Evolutionary conservation across 2,113 vertebrate genomes (phyloP).

Genomic region (Oreocharis arfaki): DNA sequence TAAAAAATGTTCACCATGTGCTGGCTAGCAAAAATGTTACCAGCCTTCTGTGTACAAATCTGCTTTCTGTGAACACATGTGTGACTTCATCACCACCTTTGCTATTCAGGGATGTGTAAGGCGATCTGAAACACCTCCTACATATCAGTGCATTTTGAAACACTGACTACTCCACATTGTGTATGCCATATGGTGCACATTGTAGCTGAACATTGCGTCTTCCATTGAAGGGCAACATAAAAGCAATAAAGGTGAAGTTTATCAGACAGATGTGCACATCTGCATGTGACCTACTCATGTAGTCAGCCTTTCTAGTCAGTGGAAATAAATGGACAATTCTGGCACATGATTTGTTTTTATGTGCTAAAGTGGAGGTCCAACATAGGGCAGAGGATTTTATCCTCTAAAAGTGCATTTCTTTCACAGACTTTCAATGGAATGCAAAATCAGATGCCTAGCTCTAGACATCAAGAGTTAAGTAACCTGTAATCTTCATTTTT

Average conservation of each 20-base stretch:
- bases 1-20: not conserved
- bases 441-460: not conserved
- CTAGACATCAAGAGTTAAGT: not conserved
- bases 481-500: not conserved
- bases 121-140: not conserved
- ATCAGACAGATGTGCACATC: not conserved
- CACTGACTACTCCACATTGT: not conserved
- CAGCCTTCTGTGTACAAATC: not conserved
- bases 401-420: not conserved
- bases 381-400: not conserved
- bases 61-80: not conserved
- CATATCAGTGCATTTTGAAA: not conserved
- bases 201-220: not conserved
- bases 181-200: not conserved
- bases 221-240: not conserved
- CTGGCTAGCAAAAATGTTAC: not conserved
- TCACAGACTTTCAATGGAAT: accelerated
- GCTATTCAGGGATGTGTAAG: not conserved
- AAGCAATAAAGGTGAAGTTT: not conserved
- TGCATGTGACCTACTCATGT: not conserved
- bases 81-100: not conserved
- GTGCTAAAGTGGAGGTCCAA: not conserved
- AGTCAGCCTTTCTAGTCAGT: not conserved
- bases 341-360: not conserved
- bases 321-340: not conserved